Conservation (phyloP, 2,888 invertebrate species). For the Reticulitermes lucifugus region DNA sequence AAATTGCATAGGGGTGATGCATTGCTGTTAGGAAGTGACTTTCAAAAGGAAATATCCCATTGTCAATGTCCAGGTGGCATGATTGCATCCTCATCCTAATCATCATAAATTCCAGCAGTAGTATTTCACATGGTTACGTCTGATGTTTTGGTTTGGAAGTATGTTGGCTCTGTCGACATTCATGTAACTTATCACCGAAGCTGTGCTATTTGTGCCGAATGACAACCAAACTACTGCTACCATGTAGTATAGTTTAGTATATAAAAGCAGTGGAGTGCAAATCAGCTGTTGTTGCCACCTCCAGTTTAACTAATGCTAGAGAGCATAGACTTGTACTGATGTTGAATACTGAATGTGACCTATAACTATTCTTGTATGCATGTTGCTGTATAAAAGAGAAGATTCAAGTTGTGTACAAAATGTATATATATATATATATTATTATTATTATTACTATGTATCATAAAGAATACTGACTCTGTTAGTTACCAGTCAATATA, state of each 20-base stretch:
- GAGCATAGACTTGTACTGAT: constrained; percentile 48
- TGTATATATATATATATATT: constrained; percentile 48
- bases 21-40: too few relatives aligned
- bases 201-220: constrained; percentile 36
- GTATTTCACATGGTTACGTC: neutral
- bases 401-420: constrained; percentile 49
- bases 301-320: constrained; percentile 43
- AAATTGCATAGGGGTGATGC: too few relatives aligned
- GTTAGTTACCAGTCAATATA: constrained; percentile 50
- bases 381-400: constrained; percentile 41
- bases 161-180: neutral
- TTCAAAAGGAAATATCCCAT: too few relatives aligned
- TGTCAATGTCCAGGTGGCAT: neutral
- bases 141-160: constrained; percentile 30
- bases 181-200: neutral
- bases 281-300: neutral
- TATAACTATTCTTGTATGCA: constrained; percentile 48
- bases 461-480: constrained; percentile 46
- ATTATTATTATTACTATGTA: constrained; percentile 39
- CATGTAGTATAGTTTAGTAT: constrained; percentile 30
- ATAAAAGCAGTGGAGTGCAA: constrained; percentile 12
- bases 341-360: constrained; percentile 45
- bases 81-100: neutral
- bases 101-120: neutral
- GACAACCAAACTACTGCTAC: constrained; percentile 31